These are phyloP conservation scores for Drosophila tsacasi DNA, from an alignment of 1,140 invertebrate species.

Conservation along the genomic window DNA sequence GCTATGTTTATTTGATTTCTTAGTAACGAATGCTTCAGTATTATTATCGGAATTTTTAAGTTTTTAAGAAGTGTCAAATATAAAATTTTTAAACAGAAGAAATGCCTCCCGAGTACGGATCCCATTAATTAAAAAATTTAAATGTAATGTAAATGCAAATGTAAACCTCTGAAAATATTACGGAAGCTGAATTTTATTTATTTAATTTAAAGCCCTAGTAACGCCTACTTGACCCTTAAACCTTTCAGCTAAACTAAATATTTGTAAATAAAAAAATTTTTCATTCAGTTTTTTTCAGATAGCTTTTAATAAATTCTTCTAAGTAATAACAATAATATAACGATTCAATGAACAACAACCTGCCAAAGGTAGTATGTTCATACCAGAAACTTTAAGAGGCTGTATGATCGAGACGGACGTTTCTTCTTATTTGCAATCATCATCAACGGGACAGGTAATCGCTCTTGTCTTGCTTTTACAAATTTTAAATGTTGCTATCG, in stretches of 20 bases:
- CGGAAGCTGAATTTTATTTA: background rate
- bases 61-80: background rate
- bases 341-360: slow-evolving; percentile 53
- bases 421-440: slow-evolving; percentile 92
- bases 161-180: background rate
- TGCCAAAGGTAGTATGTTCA: slow-evolving; percentile 90
- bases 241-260: no score
- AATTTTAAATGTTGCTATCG: no score
- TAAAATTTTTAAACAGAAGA: background rate
- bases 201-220: no score
- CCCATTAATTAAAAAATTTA: background rate
- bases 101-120: background rate
- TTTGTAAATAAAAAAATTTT: no score
- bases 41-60: background rate
- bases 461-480: background rate
- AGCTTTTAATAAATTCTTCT: slow-evolving; percentile 8
- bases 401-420: slow-evolving; percentile 94
- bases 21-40: background rate
- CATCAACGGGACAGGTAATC: slow-evolving; percentile 90
- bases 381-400: slow-evolving; percentile 92
- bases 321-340: slow-evolving; percentile 11
- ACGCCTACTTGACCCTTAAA: no score
- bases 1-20: background rate
- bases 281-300: slow-evolving; percentile 13
- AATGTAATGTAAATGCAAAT: no score